Base-by-base conservation (phyloP, 2,797 vertebrate genomes). In the Acanthornis magna region DNA sequence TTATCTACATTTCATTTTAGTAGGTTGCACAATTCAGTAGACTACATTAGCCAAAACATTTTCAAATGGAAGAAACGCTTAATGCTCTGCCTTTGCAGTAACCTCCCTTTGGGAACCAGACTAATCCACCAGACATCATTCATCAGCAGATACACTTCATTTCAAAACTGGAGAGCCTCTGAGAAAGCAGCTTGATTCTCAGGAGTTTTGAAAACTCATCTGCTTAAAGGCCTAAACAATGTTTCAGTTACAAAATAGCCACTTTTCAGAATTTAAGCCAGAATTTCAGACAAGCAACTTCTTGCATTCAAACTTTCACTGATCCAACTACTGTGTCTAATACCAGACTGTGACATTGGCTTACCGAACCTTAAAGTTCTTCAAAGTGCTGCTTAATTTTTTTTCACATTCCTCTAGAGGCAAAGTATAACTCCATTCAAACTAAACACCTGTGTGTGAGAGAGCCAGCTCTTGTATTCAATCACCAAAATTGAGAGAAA, bases 401-500 rank as follows among this genome's bases (percentile, higher is more conserved):
- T 45, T n/a, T 27, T 40, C 9, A 32, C 30, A 9, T 19, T 9
- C 3, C 8, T 72, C 53, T 43, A 48, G 30, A 76, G 9, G 9
- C 11, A 54, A 71, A 68, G 26, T 2, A 16, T 16, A 57, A 40
- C 15, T 65, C 23, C 40, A 16, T 50, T 86, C n/a, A 55, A 29
- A 16, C 23, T 26, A 36, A 82, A 60, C 9, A 82, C 10, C 6
- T 0, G 0, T 2, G 6, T 8, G 15, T 13, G 27, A 71, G 34
- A 73, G 68, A 54, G n/a, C 19, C 25, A 0, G 0, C 16, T 62
- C 43, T 32, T 25, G 11, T 22, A 73, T 34, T 40, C 0, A 1
- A 66, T 18, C 15, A 45, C 7, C 8, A 34, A n/a, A 58, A 40
- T 12, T 36, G 2, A 3, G 27, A 47, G 6, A 55, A 20, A 45